These are phyloP conservation scores for Okamejei kenojei DNA, from an alignment of 2,797 vertebrate species.

Conservation along the genomic window DNA sequence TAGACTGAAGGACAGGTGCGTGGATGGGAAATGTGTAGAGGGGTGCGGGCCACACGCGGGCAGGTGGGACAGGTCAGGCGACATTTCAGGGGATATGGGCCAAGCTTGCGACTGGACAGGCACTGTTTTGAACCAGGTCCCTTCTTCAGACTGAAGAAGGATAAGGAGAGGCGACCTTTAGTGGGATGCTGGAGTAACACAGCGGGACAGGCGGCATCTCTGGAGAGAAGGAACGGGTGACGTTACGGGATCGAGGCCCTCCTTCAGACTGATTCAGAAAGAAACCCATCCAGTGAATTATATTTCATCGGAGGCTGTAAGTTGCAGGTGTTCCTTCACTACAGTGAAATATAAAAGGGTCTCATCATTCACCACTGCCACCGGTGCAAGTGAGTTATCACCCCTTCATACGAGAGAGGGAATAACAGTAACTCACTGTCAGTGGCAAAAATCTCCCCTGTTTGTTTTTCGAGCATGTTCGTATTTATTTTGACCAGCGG, in stretches of 20 bases:
- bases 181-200: background rate
- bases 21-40: too few species aligned
- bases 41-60: too few species aligned
- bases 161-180: too few species aligned
- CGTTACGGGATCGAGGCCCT: too few species aligned
- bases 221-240: background rate
- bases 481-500: background rate
- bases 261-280: background rate
- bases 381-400: background rate
- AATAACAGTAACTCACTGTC: slow-evolving; percentile 24
- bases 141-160: too few species aligned
- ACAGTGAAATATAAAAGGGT: background rate
- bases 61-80: too few species aligned
- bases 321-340: slow-evolving; percentile 16
- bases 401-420: background rate
- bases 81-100: too few species aligned
- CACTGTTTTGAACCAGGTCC: too few species aligned
- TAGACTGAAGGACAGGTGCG: too few species aligned
- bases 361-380: slow-evolving; percentile 26
- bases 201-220: background rate
- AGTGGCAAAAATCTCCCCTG: background rate
- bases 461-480: background rate
- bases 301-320: background rate
- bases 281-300: slow-evolving; percentile 16
- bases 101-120: too few species aligned